Conservation (phyloP, 92 coral and sea anemone species). For the Pocillopora grandis region DNA sequence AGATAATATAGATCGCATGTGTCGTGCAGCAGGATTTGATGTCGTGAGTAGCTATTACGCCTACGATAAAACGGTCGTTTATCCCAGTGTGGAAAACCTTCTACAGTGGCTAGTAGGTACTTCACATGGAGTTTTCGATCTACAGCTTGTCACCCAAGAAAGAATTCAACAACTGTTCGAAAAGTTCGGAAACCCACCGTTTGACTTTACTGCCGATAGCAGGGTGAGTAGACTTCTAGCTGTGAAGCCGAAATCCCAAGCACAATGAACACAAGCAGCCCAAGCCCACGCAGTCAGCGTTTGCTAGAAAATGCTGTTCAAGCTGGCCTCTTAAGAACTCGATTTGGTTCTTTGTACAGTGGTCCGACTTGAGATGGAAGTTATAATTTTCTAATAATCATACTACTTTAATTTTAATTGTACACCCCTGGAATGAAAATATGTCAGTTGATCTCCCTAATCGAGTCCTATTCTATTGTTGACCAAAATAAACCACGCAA, state of each 20-base stretch:
- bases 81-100: background rate
- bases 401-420: too few relatives aligned
- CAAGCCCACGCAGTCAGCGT: background rate
- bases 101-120: background rate
- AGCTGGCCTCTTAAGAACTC: too few relatives aligned
- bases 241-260: background rate
- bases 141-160: background rate
- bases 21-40: background rate
- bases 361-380: too few relatives aligned
- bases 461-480: too few relatives aligned
- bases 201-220: background rate
- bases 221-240: background rate
- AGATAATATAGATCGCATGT: conserved; percentile 1
- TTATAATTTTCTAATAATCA: too few relatives aligned
- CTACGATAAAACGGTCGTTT: background rate
- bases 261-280: background rate
- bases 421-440: too few relatives aligned
- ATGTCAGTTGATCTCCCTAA: too few relatives aligned
- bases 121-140: background rate
- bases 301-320: background rate
- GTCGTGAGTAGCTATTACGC: background rate
- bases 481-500: too few relatives aligned
- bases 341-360: too few relatives aligned
- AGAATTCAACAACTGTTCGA: background rate
- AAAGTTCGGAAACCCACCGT: background rate